Evolutionary conservation across 2,888 invertebrate species (phyloP).

Genomic region (Phrixothrix hirtus): DNA sequence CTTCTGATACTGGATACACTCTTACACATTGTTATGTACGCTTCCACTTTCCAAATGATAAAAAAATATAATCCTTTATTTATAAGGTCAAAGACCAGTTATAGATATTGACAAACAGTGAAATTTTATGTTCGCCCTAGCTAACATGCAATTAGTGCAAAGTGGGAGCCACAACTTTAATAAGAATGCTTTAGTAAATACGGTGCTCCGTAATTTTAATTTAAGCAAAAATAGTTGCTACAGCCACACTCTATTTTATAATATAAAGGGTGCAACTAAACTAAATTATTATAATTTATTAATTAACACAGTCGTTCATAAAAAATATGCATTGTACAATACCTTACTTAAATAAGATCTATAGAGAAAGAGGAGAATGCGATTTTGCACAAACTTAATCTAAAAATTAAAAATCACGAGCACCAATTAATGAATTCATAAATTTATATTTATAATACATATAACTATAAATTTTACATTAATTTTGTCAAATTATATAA

Average conservation of each 20-base stretch:
- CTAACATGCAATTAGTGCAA: conserved; percentile 26
- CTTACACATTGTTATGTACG: conserved; percentile 18
- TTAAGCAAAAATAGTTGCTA: conserved; percentile 16
- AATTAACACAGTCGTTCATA: conserved; percentile 20
- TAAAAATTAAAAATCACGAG: too few relatives aligned
- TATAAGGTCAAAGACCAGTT: conserved; percentile 18
- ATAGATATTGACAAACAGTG: conserved; percentile 23
- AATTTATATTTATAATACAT: too few relatives aligned
- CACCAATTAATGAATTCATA: too few relatives aligned
- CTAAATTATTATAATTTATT: conserved; percentile 10
- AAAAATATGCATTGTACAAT: conserved; percentile 20
- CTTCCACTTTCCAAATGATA: conserved; percentile 30
- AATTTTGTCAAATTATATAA: too few relatives aligned
- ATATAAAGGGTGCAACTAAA: conserved; percentile 15
- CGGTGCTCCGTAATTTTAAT: conserved; percentile 7
- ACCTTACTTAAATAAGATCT: conserved; percentile 2
- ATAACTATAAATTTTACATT: too few relatives aligned
- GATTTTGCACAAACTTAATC: conserved; percentile 13
- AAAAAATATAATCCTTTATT: conserved; percentile 30
- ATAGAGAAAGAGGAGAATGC: neutral
- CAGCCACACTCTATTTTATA: conserved; percentile 24
- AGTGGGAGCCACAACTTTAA: conserved; percentile 13
- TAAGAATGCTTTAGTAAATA: conserved; percentile 11
- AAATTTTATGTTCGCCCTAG: conserved; percentile 22
- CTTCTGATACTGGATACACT: conserved; percentile 21